phyloP scores from a whole-genome alignment of 2,888 invertebrate species.

The Aleiodes alternator region DNA sequence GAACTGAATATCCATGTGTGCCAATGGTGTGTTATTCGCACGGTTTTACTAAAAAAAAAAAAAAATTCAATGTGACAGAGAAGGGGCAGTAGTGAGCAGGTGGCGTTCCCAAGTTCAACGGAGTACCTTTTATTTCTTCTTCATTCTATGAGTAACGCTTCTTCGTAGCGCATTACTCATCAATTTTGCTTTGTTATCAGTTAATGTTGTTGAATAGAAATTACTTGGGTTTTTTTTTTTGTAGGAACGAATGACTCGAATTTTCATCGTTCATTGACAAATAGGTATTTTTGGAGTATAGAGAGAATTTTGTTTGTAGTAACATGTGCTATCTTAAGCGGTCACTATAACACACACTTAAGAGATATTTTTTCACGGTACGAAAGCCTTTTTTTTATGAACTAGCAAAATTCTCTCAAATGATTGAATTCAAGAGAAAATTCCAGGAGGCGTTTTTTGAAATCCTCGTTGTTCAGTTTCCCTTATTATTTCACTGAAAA shows the following conservation, averaged over 20 bases:
- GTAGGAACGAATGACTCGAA: constrained; percentile 57
- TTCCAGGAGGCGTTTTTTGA: no score
- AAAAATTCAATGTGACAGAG: constrained; percentile 38
- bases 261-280: constrained; percentile 22
- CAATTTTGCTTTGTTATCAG: background rate
- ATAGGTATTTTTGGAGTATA: constrained; percentile 42
- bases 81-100: constrained; percentile 56
- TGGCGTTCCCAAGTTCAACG: constrained; percentile 59
- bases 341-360: background rate
- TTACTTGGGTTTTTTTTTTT: constrained; percentile 5
- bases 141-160: constrained; percentile 65
- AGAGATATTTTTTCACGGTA: background rate
- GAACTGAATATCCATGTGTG: constrained; percentile 28
- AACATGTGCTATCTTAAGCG: background rate
- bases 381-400: background rate
- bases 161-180: constrained; percentile 56
- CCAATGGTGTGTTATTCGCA: constrained; percentile 3
- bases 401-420: no score
- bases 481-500: no score
- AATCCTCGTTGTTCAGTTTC: no score
- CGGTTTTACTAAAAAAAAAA: background rate
- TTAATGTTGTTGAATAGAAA: background rate
- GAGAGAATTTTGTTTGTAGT: background rate
- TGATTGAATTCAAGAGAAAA: no score
- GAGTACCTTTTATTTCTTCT: constrained; percentile 45